Conservation (phyloP, 2,113 vertebrate genomes). For the Datnioides undecimradiatus region DNA sequence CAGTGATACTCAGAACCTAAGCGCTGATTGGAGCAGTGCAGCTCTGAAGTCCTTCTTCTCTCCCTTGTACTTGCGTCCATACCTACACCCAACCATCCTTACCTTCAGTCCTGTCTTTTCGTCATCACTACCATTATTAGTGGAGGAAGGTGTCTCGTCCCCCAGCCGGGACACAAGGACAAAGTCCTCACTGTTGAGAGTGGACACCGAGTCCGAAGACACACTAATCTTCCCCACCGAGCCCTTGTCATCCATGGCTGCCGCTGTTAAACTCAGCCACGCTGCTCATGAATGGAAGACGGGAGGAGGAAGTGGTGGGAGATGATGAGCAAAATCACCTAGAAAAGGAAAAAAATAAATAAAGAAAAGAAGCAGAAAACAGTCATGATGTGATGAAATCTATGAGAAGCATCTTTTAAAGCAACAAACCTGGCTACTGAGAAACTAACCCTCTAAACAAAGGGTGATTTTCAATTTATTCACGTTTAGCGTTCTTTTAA, state of each 20-base stretch:
- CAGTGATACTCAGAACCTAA: neutral
- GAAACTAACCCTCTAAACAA: conserved; percentile 15
- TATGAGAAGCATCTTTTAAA: conserved; percentile 65
- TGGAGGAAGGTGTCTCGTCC: conserved; percentile 97
- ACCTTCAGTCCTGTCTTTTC: conserved; percentile 99
- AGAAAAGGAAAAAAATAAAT: conserved; percentile 87
- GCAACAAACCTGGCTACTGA: conserved; percentile 17
- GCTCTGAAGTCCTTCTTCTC: conserved; percentile 19
- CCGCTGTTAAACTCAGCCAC: conserved; percentile 90
- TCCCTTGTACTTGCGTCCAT: conserved; percentile 25
- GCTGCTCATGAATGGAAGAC: conserved; percentile 92
- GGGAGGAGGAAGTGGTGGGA: conserved; percentile 72
- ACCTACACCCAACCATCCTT: conserved; percentile 78
- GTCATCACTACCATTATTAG: conserved; percentile 99
- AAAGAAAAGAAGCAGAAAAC: conserved; percentile 72
- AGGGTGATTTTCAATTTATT: conserved; percentile 17
- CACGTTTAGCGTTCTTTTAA: neutral
- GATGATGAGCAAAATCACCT: conserved; percentile 93
- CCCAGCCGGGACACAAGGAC: conserved; percentile 99
- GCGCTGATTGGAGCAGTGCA: conserved; percentile 4
- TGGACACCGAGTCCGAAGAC: conserved; percentile 99
- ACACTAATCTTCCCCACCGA: conserved; percentile 99
- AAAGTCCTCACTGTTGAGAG: conserved; percentile 99
- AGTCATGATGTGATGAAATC: conserved; percentile 76
- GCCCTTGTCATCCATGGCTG: conserved; percentile 99